Evolutionary conservation across 2,113 vertebrate species (phyloP), one percentile per base, ranked within the genome.

Genomic region (Gallinago paraguaiae): DNA sequence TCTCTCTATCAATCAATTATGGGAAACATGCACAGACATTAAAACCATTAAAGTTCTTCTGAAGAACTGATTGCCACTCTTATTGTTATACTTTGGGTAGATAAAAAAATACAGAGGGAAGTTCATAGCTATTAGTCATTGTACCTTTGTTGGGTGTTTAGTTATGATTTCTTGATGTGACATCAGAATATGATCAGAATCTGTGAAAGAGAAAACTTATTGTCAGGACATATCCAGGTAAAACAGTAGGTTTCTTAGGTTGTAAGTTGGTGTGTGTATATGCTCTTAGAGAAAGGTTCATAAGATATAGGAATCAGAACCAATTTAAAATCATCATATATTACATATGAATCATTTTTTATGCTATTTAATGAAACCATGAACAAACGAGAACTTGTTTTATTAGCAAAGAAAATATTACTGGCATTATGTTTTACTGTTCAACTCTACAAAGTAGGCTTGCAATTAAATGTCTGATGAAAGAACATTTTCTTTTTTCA

Each of bases 271-370:
- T 51, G 4, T 20, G 5, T 50, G 5, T 23, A 37, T 22, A 20
- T 6, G 8, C 2, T 28, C 3, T 59, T 79, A 19, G 14, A 43
- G 54, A 78, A 69, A 57, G 0, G 3, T 53, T 63, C 6, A 14
- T 53, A 35, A 57, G 1, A 1, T 31, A 28, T 25, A 70, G 18
- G 14, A 7, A 14, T 57, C 14, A 54, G 31, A 84, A 82, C 2
- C 2, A 11, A 75, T 48, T 78, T 77, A 35, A 67, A 35, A 20
- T 59, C 18, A 75, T 48, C 5, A 8, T 24, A 13, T 2, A 8
- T 22, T 70, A 37, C 0, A 0, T 13, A 50, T 6, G 7, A 60
- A 16, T 22, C n/a, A 15, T 48, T 28, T 45, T 23, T 22, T 31
- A 51, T 90, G 17, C 10, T 76, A 33, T 27, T 64, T 8, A 82